These are phyloP conservation scores for Sceloporus undulatus DNA, from an alignment of 2,113 vertebrate species.

Conservation along the genomic window DNA sequence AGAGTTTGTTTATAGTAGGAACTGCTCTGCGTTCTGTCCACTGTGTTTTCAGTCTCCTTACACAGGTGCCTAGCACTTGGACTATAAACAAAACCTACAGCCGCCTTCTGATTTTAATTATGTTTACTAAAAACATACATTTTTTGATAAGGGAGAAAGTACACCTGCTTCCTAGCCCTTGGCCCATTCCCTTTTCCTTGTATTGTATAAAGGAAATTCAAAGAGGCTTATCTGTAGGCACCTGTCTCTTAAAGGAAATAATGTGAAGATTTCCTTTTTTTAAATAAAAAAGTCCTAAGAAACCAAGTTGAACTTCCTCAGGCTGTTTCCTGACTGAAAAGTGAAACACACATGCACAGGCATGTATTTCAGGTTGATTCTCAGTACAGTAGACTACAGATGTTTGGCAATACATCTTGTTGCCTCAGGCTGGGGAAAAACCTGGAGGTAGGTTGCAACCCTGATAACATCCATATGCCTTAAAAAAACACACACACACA, in stretches of 20 bases:
- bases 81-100: slow-evolving; percentile 13
- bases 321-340: slow-evolving; percentile 15
- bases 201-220: slow-evolving; percentile 38
- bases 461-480: not conserved
- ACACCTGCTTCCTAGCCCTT: slow-evolving; percentile 46
- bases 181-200: slow-evolving; percentile 29
- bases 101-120: slow-evolving; percentile 44
- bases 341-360: not conserved
- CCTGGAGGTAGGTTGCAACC: not conserved
- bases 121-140: slow-evolving; percentile 9
- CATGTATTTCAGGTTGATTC: not conserved
- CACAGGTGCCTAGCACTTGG: slow-evolving; percentile 25
- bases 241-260: slow-evolving; percentile 52
- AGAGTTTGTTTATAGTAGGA: not conserved
- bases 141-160: not conserved
- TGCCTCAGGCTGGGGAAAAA: not conserved
- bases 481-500: not conserved
- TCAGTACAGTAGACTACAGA: not conserved
- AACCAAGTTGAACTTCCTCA: not conserved
- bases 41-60: accelerated
- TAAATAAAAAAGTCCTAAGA: not conserved
- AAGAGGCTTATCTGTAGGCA: slow-evolving; percentile 29
- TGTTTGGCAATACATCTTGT: not conserved
- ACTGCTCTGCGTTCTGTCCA: not conserved
- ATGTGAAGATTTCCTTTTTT: not conserved